Evolutionary conservation across 2,113 vertebrate genomes (phyloP).

Genomic region (Ranitomeya imitator): DNA sequence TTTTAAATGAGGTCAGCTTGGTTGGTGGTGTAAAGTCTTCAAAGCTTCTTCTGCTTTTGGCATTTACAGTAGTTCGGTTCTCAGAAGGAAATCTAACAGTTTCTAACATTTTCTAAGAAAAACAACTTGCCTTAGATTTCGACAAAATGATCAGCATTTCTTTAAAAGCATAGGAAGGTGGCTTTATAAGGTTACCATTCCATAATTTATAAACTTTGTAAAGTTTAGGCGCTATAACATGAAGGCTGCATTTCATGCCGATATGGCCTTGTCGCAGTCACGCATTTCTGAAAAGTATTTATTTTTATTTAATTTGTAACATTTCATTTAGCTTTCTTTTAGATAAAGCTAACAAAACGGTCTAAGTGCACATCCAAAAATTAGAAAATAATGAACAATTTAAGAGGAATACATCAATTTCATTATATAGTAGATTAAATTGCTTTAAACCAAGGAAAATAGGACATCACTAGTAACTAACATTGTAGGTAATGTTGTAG

Average conservation of each 20-base stretch:
- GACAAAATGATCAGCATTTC: slow-evolving; percentile 43
- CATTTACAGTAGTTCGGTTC: slow-evolving; percentile 68
- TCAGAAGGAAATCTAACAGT: slow-evolving; percentile 62
- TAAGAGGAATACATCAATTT: too few species aligned
- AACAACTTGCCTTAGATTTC: slow-evolving; percentile 36
- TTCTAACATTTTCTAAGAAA: slow-evolving; percentile 59
- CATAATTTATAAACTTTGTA: slow-evolving; percentile 42
- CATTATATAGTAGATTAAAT: neutral
- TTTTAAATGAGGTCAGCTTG: slow-evolving; percentile 78
- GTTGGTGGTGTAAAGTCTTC: slow-evolving; percentile 74
- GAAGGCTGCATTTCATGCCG: slow-evolving; percentile 8
- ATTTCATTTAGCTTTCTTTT: neutral
- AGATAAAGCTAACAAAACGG: neutral
- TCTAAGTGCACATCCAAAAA: neutral
- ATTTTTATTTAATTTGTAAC: neutral
- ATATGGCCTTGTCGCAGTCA: slow-evolving; percentile 7
- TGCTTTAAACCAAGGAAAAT: neutral
- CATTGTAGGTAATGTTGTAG: neutral
- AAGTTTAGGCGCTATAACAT: slow-evolving; percentile 25
- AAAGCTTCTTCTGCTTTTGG: slow-evolving; percentile 73
- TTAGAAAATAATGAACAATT: neutral
- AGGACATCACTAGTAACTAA: neutral
- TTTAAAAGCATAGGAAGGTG: slow-evolving; percentile 40
- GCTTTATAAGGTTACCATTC: neutral
- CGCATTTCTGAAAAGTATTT: neutral